phyloP scores from a whole-genome alignment of 2,113 vertebrate genomes.

The Eleginops maclovinus region DNA sequence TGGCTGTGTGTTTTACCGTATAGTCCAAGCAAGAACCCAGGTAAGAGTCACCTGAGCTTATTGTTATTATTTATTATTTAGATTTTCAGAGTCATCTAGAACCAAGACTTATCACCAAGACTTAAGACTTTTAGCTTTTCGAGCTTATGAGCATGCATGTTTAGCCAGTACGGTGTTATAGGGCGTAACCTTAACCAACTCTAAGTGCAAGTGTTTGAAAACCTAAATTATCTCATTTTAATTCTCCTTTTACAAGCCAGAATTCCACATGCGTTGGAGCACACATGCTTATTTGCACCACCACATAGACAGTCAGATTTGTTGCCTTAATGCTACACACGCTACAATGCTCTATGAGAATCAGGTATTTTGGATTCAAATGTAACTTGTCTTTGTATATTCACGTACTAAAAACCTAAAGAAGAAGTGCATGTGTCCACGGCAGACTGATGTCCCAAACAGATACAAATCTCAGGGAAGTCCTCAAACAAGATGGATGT shows the following conservation, averaged over 20 bases:
- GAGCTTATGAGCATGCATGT: not conserved
- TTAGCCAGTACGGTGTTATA: not conserved
- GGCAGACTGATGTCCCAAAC: not conserved
- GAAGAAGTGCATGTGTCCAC: not conserved
- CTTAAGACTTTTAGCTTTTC: not conserved
- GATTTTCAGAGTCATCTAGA: not conserved
- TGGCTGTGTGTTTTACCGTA: not conserved
- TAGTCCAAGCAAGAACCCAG: not conserved
- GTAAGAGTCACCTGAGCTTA: slow-evolving; percentile 13
- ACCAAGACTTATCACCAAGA: not conserved
- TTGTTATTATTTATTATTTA: not conserved
- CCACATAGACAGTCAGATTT: not conserved
- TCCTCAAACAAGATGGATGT: not conserved
- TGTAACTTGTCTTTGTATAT: too few species aligned
- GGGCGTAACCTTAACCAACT: not conserved
- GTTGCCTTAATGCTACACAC: not conserved
- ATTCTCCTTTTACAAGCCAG: too few species aligned
- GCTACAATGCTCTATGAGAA: not conserved
- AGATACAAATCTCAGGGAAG: not conserved
- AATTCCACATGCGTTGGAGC: too few species aligned
- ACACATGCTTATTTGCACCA: not conserved
- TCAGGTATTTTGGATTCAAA: not conserved
- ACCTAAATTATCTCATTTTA: not conserved
- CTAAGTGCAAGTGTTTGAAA: not conserved
- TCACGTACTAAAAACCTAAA: not conserved